These are phyloP conservation scores for Drosophila micromelanica DNA, from an alignment of 1,140 invertebrate species.

Conservation along the genomic window DNA sequence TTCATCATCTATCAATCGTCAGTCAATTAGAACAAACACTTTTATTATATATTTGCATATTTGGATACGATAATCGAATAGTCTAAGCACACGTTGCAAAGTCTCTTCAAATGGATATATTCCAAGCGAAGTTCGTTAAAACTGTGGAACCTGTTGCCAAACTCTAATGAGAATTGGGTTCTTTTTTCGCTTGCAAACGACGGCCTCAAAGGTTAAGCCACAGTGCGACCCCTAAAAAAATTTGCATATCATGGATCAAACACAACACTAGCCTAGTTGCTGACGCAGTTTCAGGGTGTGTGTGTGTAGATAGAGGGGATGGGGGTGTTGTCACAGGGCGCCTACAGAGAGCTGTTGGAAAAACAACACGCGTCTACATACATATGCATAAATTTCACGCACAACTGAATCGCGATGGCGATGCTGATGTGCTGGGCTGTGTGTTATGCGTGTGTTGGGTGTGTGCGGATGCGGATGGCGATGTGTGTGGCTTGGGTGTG, in stretches of 20 bases:
- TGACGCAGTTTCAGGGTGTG: not conserved
- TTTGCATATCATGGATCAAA: conserved; percentile 57
- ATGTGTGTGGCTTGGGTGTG: conserved; percentile 32
- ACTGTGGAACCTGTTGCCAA: conserved; percentile 25
- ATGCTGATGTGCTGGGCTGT: conserved; percentile 7
- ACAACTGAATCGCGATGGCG: conserved; percentile 68
- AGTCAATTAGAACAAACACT: too few species aligned
- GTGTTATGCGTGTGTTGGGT: not conserved
- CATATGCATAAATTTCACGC: conserved; percentile 74
- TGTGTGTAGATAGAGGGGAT: not conserved
- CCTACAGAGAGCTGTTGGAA: conserved; percentile 21
- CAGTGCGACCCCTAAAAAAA: conserved; percentile 23
- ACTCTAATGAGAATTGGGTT: conserved; percentile 26
- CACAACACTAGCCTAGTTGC: conserved; percentile 17
- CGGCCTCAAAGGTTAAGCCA: conserved; percentile 40
- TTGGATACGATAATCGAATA: too few species aligned
- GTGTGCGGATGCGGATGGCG: conserved; percentile 7
- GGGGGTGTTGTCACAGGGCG: not conserved
- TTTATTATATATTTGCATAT: too few species aligned
- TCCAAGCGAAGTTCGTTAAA: too few species aligned
- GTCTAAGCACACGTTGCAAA: too few species aligned
- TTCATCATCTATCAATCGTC: too few species aligned
- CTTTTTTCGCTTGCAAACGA: not conserved
- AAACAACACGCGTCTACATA: conserved; percentile 50
- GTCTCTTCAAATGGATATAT: too few species aligned